Evolutionary conservation across 2,797 vertebrate species (phyloP).

Genomic region (Dryobates pubescens): DNA sequence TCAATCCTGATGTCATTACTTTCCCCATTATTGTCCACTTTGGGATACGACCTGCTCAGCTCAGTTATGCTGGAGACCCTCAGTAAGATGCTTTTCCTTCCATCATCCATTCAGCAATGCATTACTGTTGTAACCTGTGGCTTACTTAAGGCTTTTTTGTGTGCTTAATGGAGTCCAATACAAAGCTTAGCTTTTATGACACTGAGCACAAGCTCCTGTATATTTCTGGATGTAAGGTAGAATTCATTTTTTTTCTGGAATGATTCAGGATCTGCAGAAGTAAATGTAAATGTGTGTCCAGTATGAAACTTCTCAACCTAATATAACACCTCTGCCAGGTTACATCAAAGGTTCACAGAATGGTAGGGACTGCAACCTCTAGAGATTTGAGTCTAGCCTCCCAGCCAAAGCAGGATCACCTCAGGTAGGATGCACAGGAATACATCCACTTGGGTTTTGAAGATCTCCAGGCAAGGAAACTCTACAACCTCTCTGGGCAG

Average conservation of each 20-base stretch:
- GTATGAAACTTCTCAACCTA: neutral
- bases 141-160: neutral
- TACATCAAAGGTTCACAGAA: neutral
- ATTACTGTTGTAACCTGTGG: neutral
- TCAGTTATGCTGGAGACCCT: constrained; percentile 98
- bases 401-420: too few species aligned
- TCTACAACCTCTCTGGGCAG: too few species aligned
- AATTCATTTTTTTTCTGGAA: neutral
- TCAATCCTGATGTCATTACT: constrained; percentile 98
- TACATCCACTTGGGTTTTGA: too few species aligned
- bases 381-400: too few species aligned
- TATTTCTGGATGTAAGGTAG: neutral
- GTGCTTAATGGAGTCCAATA: neutral
- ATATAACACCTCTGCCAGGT: neutral
- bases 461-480: too few species aligned
- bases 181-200: neutral
- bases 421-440: too few species aligned
- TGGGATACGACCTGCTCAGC: constrained; percentile 96
- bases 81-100: constrained; percentile 88
- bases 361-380: too few species aligned
- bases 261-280: neutral
- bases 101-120: constrained; percentile 26
- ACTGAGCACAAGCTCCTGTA: neutral
- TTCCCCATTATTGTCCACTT: constrained; percentile 99
- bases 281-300: neutral